Conservation (phyloP, 2,113 vertebrate genomes). For the Arizona elegans region DNA sequence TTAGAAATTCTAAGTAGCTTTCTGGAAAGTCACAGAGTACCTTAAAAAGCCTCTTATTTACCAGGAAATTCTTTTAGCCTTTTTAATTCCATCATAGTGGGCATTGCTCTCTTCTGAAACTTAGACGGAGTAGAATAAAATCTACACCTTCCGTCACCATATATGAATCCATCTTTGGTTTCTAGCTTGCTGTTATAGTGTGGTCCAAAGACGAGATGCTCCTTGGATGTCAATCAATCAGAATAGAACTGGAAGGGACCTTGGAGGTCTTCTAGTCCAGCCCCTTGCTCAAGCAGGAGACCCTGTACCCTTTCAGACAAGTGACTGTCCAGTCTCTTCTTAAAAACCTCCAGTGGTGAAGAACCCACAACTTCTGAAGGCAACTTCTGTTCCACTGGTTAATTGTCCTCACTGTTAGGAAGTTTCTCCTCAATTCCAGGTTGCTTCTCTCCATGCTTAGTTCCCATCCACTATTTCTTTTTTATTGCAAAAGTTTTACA, state of each 20-base stretch:
- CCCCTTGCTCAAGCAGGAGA: too few species aligned
- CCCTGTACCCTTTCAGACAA: too few species aligned
- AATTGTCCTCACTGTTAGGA: background rate
- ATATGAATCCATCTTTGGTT: slow-evolving; percentile 10
- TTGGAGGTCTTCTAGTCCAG: too few species aligned
- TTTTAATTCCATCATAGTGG: background rate
- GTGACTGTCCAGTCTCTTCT: too few species aligned
- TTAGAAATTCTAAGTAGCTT: background rate
- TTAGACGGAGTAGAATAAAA: background rate
- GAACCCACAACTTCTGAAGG: too few species aligned
- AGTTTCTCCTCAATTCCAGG: background rate
- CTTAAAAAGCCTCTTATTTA: background rate
- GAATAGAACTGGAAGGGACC: too few species aligned
- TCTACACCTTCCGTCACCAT: slow-evolving; percentile 26
- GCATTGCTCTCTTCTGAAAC: background rate
- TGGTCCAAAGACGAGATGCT: slow-evolving; percentile 32
- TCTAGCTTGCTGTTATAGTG: slow-evolving; percentile 48
- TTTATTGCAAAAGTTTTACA: too few species aligned
- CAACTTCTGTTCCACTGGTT: too few species aligned
- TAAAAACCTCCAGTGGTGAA: too few species aligned
- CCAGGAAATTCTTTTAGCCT: background rate
- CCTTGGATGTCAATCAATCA: background rate
- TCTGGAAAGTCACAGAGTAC: background rate
- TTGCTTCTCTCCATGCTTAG: background rate
- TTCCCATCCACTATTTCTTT: background rate